These are phyloP conservation scores for Chrysomela aeneicollis DNA, from an alignment of 2,888 invertebrate genomes.

Conservation along the genomic window DNA sequence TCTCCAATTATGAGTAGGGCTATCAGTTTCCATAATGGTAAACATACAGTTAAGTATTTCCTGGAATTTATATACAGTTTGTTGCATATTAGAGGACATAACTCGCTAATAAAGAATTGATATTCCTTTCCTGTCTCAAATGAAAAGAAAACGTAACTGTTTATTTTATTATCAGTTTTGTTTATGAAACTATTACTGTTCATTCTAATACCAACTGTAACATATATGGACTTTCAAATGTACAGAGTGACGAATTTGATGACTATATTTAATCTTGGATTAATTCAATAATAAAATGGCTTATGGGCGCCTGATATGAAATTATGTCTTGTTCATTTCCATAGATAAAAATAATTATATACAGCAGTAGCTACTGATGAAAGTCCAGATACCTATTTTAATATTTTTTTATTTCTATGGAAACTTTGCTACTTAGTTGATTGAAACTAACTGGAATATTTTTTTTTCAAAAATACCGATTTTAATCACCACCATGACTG, in stretches of 20 bases:
- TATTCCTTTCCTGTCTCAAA: neutral
- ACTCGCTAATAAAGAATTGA: neutral
- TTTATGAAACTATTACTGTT: neutral
- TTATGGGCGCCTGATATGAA: too few relatives aligned
- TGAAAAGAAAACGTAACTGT: neutral
- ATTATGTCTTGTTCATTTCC: too few relatives aligned
- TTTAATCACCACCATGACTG: slow-evolving; percentile 2
- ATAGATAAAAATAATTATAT: too few relatives aligned
- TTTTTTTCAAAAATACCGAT: neutral
- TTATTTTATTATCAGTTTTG: neutral
- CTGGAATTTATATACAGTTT: neutral
- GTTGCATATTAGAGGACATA: neutral
- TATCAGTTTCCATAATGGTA: neutral
- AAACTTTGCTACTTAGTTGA: too few relatives aligned
- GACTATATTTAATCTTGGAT: too few relatives aligned
- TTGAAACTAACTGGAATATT: neutral
- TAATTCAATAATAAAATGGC: too few relatives aligned
- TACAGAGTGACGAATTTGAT: too few relatives aligned
- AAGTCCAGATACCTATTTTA: too few relatives aligned
- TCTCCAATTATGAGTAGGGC: neutral
- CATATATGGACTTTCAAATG: too few relatives aligned
- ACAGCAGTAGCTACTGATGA: too few relatives aligned
- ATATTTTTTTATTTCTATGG: too few relatives aligned
- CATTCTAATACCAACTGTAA: too few relatives aligned
- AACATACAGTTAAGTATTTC: neutral